Evolutionary conservation across 2,888 invertebrate species (phyloP).

Genomic region (Conchocele bisecta): DNA sequence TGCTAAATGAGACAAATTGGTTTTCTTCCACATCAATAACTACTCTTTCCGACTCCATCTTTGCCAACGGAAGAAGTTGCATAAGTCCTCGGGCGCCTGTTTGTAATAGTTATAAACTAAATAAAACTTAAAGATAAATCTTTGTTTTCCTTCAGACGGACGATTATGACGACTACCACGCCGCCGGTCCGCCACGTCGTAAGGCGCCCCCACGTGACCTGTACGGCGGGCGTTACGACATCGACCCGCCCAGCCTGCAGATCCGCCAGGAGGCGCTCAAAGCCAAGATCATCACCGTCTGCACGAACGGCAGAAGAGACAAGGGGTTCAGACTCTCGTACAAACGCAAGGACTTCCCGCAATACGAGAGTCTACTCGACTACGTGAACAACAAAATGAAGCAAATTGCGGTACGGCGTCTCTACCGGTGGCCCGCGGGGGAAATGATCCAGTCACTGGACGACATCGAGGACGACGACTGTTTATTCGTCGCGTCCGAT

Average conservation of each 20-base stretch:
- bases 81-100: too few species aligned
- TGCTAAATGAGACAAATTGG: too few species aligned
- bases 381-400: not conserved
- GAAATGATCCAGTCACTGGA: not conserved
- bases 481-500: constrained; percentile 27
- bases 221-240: constrained; percentile 8
- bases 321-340: constrained; percentile 8
- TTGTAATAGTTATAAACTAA: too few species aligned
- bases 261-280: not conserved
- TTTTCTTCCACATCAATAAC: too few species aligned
- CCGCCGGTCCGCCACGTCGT: too few species aligned
- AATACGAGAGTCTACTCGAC: constrained; percentile 10
- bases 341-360: constrained; percentile 13
- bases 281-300: not conserved
- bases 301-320: not conserved
- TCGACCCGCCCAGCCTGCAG: constrained; percentile 9
- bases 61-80: too few species aligned
- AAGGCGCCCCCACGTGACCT: too few species aligned
- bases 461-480: constrained; percentile 33
- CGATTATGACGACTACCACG: too few species aligned
- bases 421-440: constrained; percentile 35
- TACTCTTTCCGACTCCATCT: too few species aligned
- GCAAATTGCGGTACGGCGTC: not conserved
- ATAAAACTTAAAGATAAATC: too few species aligned
- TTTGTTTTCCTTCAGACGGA: too few species aligned